A percentile compares a stretch with the other conserved stretches of the same genome.
Evolutionary conservation across 1,140 invertebrate genomes (phyloP).

Genomic region (Philopotamus ludificatus): DNA sequence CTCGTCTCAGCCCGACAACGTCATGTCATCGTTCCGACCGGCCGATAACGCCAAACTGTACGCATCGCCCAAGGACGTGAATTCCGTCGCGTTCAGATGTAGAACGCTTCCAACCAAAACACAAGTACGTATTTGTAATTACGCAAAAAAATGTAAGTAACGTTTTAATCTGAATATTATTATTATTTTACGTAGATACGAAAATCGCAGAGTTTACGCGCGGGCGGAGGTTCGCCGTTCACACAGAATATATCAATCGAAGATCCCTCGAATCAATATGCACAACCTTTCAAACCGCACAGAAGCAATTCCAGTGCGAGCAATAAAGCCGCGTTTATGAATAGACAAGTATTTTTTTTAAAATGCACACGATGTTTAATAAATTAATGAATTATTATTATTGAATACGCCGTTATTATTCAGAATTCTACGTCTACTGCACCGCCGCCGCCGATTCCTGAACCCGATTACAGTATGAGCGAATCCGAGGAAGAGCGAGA

Average conservation of each 20-base stretch:
- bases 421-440: slow-evolving; percentile 52
- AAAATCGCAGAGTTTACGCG: slow-evolving; percentile 64
- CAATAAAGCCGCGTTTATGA: slow-evolving; percentile 39
- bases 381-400: not conserved
- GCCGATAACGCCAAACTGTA: slow-evolving; percentile 82
- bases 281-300: slow-evolving; percentile 63
- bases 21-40: slow-evolving; percentile 84
- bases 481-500: slow-evolving; percentile 69
- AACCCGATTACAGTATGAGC: slow-evolving; percentile 85
- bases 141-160: no score
- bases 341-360: slow-evolving; percentile 26
- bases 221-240: slow-evolving; percentile 50
- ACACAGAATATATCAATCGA: slow-evolving; percentile 45
- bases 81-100: slow-evolving; percentile 74
- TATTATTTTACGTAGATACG: slow-evolving; percentile 54
- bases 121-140: slow-evolving; percentile 26
- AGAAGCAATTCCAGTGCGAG: slow-evolving; percentile 60
- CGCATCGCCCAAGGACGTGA: slow-evolving; percentile 81
- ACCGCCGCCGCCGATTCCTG: slow-evolving; percentile 76
- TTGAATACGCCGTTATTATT: slow-evolving; percentile 39
- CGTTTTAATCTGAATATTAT: not conserved
- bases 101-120: slow-evolving; percentile 45
- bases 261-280: slow-evolving; percentile 62
- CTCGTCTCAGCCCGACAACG: slow-evolving; percentile 47
- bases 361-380: not conserved